Evolutionary conservation across 2,888 invertebrate species (phyloP).

Genomic region (Cheilosia soror): DNA sequence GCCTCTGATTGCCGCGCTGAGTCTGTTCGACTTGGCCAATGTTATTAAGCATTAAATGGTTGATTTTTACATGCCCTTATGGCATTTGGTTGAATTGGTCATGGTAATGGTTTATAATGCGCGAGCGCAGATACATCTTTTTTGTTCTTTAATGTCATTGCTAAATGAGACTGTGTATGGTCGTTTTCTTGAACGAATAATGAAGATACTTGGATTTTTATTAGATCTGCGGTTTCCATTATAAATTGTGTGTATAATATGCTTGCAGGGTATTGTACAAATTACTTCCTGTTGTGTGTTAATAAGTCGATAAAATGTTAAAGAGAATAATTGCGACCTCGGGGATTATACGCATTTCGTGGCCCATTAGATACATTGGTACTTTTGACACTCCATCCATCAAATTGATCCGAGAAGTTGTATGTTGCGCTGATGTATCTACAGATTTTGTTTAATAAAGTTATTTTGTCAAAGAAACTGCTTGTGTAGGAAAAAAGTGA

Average conservation of each 20-base stretch:
- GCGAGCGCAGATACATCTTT: slow-evolving; percentile 10
- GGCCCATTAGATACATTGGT: neutral
- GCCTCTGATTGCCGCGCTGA: slow-evolving; percentile 68
- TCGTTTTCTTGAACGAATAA: slow-evolving; percentile 25
- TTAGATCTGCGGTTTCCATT: slow-evolving; percentile 56
- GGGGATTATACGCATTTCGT: neutral
- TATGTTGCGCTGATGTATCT: no score
- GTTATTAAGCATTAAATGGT: slow-evolving; percentile 70
- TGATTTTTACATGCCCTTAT: slow-evolving; percentile 67
- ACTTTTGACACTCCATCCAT: neutral
- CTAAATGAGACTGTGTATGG: slow-evolving; percentile 58
- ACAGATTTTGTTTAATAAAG: no score
- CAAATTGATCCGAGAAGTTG: neutral
- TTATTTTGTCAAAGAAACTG: no score
- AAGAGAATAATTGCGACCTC: slow-evolving; percentile 1
- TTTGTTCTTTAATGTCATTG: slow-evolving; percentile 55
- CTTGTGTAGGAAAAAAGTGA: no score
- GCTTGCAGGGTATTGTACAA: slow-evolving; percentile 33
- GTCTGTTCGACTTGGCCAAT: slow-evolving; percentile 16
- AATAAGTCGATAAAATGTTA: slow-evolving; percentile 49
- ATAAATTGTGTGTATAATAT: slow-evolving; percentile 7
- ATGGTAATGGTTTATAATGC: slow-evolving; percentile 57
- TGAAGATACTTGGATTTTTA: slow-evolving; percentile 39
- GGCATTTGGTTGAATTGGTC: slow-evolving; percentile 63
- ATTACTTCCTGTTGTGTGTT: slow-evolving; percentile 58